A percentile compares a stretch with the other conserved stretches of the same genome.
Conservation (phyloP, 1,140 invertebrate species). For the Drosophila erecta region DNA sequence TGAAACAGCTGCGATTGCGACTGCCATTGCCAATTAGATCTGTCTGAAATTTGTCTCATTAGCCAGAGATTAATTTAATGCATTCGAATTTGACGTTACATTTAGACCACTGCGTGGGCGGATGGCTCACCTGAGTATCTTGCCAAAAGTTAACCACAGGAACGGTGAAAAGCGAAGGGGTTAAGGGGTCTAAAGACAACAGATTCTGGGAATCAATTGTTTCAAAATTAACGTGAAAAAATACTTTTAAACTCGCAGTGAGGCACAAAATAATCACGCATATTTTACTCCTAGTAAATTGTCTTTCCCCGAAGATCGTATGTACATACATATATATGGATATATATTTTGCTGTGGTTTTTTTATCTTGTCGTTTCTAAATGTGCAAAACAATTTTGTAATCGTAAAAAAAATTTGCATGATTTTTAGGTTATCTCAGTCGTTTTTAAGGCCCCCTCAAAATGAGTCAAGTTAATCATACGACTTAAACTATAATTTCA, state of each 20-base stretch:
- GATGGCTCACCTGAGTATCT: conserved; percentile 20
- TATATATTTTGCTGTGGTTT: too few relatives aligned
- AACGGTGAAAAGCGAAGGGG: not conserved
- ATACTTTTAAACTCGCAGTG: too few relatives aligned
- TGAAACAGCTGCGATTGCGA: conserved; percentile 25
- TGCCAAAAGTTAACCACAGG: conserved; percentile 46
- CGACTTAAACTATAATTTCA: conserved; percentile 12
- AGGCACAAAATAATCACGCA: too few relatives aligned
- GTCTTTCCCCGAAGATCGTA: too few relatives aligned
- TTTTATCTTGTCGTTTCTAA: not conserved
- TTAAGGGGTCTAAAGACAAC: not conserved
- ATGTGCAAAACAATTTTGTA: not conserved
- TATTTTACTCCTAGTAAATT: too few relatives aligned
- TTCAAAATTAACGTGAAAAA: not conserved
- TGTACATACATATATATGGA: too few relatives aligned
- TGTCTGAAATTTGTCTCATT: conserved; percentile 68
- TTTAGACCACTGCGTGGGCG: conserved; percentile 51
- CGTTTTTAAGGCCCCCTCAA: not conserved
- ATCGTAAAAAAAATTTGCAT: not conserved
- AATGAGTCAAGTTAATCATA: conserved; percentile 14
- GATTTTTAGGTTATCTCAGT: not conserved
- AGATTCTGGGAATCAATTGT: not conserved
- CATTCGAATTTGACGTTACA: conserved; percentile 69
- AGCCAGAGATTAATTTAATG: conserved; percentile 73
- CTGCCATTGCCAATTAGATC: conserved; percentile 58